Evolutionary conservation across 2,888 invertebrate genomes (phyloP), one percentile per base, ranked within the genome.

Genomic region (Salticus scenicus): DNA sequence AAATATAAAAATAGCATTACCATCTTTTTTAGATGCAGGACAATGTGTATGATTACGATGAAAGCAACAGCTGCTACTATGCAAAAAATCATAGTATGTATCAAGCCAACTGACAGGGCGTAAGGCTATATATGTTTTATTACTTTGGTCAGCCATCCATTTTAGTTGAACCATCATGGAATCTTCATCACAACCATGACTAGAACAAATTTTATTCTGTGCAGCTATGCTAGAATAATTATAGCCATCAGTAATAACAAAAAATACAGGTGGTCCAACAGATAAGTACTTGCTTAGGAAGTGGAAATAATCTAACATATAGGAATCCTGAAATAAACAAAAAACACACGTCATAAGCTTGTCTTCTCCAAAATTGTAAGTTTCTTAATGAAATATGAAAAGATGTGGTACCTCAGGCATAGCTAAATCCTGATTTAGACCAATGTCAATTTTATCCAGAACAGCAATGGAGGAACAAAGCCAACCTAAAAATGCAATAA

Each of bases 101-200:
- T 99, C 99, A 81, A 99, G 91, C 99, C 99, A 99, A 74, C 97
- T 97, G 71, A 95, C 94, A 4, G 97, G 95, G 12, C 97, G 95
- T 90, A 96, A 94, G 0, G 97, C 96, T 85, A 99, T 94, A 90
- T 95, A 96, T 0, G 97, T 94, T 87, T 95, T 90, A 47, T 94
- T 92, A 8, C 94, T 83, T 33, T 78, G 79, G 24, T 89, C 87
- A n/a, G 88, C 86, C 79, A 88, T 88, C 72, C 87, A 88, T 92
- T 94, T 95, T 75, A 96, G 91, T 91, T 95, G 94, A 0, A 94
- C 94, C 37, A 93, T 92, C 1, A 96, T 90, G 0, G 96, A 96
- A 90, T 95, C 93, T 0, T 92, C 90, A 84, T 94, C 92, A 90
- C 96, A 96, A n/a, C 88, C 88, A 12, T 90, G 89, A 8, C 90